Base-by-base conservation (phyloP, 2,113 vertebrate genomes). In the Glareola pratincola region DNA sequence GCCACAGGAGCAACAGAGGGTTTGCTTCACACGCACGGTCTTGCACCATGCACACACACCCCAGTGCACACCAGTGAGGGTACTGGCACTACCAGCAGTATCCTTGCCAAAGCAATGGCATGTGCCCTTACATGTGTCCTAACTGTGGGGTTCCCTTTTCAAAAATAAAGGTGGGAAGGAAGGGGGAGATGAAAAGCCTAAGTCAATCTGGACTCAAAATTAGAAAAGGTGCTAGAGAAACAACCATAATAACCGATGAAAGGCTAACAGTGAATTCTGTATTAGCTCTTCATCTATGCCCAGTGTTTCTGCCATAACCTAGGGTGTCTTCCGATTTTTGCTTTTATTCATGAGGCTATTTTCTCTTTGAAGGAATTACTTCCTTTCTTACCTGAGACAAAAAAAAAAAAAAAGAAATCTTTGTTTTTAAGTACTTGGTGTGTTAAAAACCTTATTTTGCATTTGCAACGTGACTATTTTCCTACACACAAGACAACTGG, bases 11-110 rank as follows among this genome's bases (percentile, higher is more conserved):
- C 20, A 34, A 4, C 4, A 2, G 15, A 17, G 23, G 26, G 10
- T 30, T 5, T 21, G 5, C 78, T 51, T 22, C 72, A 37, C 13
- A 29, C 2, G 1, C 14, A 14, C 6, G 3, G 21, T 14, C 22
- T 3, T 1, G 41, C 19, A 0, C 53, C 36, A 3, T 4, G 19
- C 56, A 20, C 32, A 1, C 5, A 0, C 24, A 1, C 32, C 34
- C 50, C 74, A 51, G 30, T 3, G 23, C 48, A 7, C 47, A 19
- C 62, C 79, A 26, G 22, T 14, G 36, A 30, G 32, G 63, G 26
- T 27, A n/a, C 63, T 10, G 63, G 62, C 23, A 45, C 50, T 19
- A 0, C 71, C 73, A 17, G n/a, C 85, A 34, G 8, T 41, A 4
- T 3, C 80, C 43, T 1, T 36, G 54, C 13, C 23, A 2, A 45